These are phyloP conservation scores for Caenorhabditis parvicauda DNA, from an alignment of 2,888 invertebrate genomes.

Conservation along the genomic window DNA sequence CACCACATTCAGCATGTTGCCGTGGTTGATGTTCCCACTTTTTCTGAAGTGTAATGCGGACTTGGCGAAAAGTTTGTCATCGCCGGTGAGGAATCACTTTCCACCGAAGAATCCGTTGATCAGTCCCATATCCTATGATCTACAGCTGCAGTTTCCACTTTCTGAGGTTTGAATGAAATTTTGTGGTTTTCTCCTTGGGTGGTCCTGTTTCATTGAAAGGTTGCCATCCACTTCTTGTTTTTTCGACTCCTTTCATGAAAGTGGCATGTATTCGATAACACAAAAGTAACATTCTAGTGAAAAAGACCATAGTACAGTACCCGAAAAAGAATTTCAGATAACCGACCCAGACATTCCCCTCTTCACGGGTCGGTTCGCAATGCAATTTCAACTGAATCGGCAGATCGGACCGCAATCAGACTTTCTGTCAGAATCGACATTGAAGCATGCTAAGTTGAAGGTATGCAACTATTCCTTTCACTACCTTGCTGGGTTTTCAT, in stretches of 20 bases:
- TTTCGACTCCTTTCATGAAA: not conserved
- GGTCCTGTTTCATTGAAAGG: too few species aligned
- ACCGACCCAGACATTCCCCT: conserved; percentile 35
- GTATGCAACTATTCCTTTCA: conserved; percentile 4
- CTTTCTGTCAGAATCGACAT: conserved; percentile 28
- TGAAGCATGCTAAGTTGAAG: conserved; percentile 29
- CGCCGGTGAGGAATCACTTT: too few species aligned
- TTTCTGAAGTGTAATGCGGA: not conserved
- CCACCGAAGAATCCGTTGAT: conserved; percentile 14
- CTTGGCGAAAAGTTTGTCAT: not conserved
- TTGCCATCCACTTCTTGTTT: too few species aligned
- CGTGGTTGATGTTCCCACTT: not conserved
- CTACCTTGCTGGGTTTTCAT: too few species aligned
- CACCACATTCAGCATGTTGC: not conserved
- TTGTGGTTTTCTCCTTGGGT: not conserved
- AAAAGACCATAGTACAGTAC: not conserved
- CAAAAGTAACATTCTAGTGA: not conserved
- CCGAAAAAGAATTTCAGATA: conserved; percentile 15
- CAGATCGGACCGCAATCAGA: conserved; percentile 31
- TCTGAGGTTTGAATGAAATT: conserved; percentile 23
- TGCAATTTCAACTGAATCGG: conserved; percentile 33
- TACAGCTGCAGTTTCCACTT: conserved; percentile 39
- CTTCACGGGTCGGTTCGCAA: conserved; percentile 35
- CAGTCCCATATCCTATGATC: conserved; percentile 26
- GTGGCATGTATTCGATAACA: not conserved